These are phyloP conservation scores for Sinotaia quadrata DNA, from an alignment of 2,888 invertebrate genomes.

Conservation along the genomic window DNA sequence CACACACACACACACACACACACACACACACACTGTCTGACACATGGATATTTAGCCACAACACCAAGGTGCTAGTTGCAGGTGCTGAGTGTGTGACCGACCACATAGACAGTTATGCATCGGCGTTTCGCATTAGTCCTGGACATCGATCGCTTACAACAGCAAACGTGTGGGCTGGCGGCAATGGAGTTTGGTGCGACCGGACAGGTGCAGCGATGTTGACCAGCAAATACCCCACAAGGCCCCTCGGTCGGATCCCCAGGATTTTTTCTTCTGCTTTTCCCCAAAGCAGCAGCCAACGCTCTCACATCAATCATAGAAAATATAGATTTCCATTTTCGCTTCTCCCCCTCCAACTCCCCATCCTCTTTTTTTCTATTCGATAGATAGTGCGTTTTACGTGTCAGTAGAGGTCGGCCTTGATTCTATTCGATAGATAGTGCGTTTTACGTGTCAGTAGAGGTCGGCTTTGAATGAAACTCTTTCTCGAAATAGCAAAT, in stretches of 20 bases:
- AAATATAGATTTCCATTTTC: slow-evolving; percentile 11
- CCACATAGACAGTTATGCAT: slow-evolving; percentile 6
- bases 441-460: too few relatives aligned
- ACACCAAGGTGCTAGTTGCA: too few relatives aligned
- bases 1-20: too few relatives aligned
- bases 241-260: slow-evolving; percentile 1
- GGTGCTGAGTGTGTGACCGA: too few relatives aligned
- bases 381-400: too few relatives aligned
- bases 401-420: too few relatives aligned
- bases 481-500: too few relatives aligned
- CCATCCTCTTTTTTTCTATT: neutral
- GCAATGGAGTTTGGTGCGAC: slow-evolving; percentile 11
- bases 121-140: neutral
- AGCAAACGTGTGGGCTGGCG: neutral
- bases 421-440: too few relatives aligned
- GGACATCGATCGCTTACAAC: neutral
- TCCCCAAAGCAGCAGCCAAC: neutral
- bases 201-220: slow-evolving; percentile 9
- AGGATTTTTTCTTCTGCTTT: neutral
- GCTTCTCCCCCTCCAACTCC: neutral
- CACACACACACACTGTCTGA: too few relatives aligned
- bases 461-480: too few relatives aligned
- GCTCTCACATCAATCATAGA: slow-evolving; percentile 22
- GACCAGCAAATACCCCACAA: slow-evolving; percentile 6
- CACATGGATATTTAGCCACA: too few relatives aligned